phyloP scores from a whole-genome alignment of 2,113 vertebrate genomes.

The Seriola rivoliana region DNA sequence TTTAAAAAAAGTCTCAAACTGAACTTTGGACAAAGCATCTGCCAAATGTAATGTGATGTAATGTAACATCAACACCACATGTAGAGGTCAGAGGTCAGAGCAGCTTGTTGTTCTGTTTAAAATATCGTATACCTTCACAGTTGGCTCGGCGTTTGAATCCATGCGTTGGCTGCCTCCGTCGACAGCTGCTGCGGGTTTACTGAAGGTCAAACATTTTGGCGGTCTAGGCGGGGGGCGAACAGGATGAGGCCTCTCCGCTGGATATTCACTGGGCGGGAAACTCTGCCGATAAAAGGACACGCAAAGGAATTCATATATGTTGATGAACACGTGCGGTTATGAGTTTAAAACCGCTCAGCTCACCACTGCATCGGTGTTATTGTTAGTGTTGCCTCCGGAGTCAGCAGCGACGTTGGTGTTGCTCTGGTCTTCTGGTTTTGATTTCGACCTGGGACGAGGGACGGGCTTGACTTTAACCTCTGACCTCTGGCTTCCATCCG shows the following conservation, averaged over 20 bases:
- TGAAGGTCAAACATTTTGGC: neutral
- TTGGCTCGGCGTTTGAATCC: neutral
- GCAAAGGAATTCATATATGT: neutral
- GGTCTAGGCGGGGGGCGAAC: constrained; percentile 28
- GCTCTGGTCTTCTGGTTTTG: neutral
- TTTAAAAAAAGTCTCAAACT: too few species aligned
- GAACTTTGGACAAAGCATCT: too few species aligned
- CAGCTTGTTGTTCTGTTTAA: neutral
- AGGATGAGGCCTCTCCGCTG: neutral
- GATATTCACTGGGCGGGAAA: neutral
- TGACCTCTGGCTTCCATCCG: neutral
- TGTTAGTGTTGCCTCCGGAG: neutral
- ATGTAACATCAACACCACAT: neutral
- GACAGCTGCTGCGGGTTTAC: neutral
- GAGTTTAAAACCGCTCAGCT: neutral
- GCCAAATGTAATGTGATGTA: neutral
- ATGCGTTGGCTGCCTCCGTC: accelerated
- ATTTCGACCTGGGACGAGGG: constrained; percentile 42
- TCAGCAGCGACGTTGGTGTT: neutral
- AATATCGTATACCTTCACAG: neutral
- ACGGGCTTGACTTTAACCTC: constrained; percentile 34
- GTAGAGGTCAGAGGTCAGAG: too few species aligned
- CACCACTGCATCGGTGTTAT: neutral
- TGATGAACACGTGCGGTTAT: neutral
- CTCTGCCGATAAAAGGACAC: neutral